Conservation (phyloP, 1,140 invertebrate species). For the Drosophila albomicans region DNA sequence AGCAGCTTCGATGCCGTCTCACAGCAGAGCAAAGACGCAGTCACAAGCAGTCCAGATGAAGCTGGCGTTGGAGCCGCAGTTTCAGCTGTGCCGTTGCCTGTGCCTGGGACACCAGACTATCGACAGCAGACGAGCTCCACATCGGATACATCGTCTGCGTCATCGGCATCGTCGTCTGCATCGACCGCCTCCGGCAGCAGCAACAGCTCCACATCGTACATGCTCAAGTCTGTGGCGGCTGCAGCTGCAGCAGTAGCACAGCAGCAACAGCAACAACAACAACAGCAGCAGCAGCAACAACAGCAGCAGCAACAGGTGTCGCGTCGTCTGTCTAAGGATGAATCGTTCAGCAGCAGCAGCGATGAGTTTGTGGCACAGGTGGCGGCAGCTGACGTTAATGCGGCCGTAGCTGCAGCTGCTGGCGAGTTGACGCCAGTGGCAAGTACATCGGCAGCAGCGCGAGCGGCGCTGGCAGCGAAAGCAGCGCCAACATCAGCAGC, state of each 20-base stretch:
- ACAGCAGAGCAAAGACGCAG: constrained; percentile 63
- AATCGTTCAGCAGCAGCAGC: constrained; percentile 86
- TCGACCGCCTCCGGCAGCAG: constrained; percentile 75
- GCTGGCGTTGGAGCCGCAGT: neutral
- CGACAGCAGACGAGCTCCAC: constrained; percentile 66
- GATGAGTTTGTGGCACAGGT: constrained; percentile 62
- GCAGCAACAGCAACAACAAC: constrained; percentile 57
- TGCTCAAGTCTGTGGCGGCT: constrained; percentile 59
- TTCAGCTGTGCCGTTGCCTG: constrained; percentile 24
- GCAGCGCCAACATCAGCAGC: constrained; percentile 6
- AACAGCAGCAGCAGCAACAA: constrained; percentile 26
- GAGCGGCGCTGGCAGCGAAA: constrained; percentile 52
- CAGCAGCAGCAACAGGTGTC: constrained; percentile 28
- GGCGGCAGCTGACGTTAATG: constrained; percentile 17
- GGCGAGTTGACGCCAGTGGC: constrained; percentile 64
- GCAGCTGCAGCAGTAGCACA: constrained; percentile 52
- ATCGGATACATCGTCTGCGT: constrained; percentile 74
- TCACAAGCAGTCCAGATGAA: constrained; percentile 17
- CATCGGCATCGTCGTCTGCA: constrained; percentile 67
- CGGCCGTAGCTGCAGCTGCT: constrained; percentile 21
- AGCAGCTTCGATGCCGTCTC: constrained; percentile 69
- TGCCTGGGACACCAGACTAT: constrained; percentile 39
- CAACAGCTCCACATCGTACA: constrained; percentile 76
- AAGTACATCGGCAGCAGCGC: constrained; percentile 74
- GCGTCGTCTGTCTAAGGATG: constrained; percentile 88